phyloP scores from a whole-genome alignment of 2,113 vertebrate species.

The Thermophis baileyi region DNA sequence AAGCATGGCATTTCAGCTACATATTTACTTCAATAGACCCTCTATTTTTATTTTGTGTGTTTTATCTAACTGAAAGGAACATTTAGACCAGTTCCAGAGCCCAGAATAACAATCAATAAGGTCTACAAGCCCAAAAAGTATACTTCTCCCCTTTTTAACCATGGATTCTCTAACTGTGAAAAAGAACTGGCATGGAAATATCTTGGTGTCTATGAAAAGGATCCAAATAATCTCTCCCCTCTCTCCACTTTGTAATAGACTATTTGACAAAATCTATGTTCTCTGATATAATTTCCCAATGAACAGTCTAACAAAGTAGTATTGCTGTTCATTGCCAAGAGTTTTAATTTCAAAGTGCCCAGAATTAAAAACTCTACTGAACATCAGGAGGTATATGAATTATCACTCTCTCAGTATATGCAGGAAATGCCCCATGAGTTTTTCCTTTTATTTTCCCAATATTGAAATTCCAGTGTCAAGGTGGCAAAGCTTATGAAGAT shows the following conservation, averaged over 20 bases:
- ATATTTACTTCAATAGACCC: background rate
- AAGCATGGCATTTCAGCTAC: background rate
- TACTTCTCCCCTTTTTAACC: background rate
- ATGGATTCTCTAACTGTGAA: background rate
- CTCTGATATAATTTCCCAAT: background rate
- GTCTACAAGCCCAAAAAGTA: background rate
- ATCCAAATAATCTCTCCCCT: background rate
- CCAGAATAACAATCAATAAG: background rate
- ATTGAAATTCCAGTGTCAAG: background rate
- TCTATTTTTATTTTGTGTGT: background rate
- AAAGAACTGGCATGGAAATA: background rate
- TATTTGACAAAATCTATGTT: background rate
- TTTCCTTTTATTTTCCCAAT: background rate
- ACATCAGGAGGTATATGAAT: background rate
- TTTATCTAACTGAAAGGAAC: background rate
- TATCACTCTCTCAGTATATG: background rate
- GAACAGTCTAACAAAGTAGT: background rate
- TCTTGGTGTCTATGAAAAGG: background rate
- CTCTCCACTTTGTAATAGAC: background rate
- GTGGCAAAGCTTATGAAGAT: background rate
- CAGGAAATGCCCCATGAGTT: background rate
- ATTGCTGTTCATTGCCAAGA: background rate
- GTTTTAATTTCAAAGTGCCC: background rate
- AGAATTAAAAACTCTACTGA: background rate
- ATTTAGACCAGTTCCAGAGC: background rate